Base-by-base conservation (phyloP, 2,888 invertebrate genomes). In the Caenorhabditis afra region DNA sequence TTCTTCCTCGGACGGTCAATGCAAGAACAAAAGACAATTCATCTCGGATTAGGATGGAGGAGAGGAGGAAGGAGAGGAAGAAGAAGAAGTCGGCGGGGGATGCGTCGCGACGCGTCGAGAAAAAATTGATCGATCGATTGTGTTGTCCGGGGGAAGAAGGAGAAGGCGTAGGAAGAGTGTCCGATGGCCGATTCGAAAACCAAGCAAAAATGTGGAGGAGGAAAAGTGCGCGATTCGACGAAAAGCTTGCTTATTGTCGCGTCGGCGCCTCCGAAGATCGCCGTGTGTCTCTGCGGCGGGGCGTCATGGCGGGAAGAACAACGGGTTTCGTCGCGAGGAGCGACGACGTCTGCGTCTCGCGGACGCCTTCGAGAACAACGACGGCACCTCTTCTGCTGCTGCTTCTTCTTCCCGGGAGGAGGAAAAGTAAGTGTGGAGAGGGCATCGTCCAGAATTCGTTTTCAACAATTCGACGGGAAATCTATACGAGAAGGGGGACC, bases 151-250 rank as follows among this genome's bases (percentile, higher is more conserved):
- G 41, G 57, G 62, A 68, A 52, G 53, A 50, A 64, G 62, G 59
- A 52, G 53, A 53, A 55, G 47, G 59, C 55, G 49, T 55, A 29
- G 29, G 29, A 29, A 29, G 52, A 71, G 62, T 66, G 71, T 55
- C 66, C 71, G 71, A 71, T 71, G 71, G 78, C 29, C 71, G 78
- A 71, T 78, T 78, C 70, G 78, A 78, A 78, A 71, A 71, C 70
- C 62, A 71, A 66, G 65, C 64, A 70, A 65, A 65, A 68, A 67
- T 62, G 76, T 58, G 68, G 68, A 61, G 67, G 59, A 55, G 66
- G 71, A 61, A 71, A 61, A 70, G 71, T 70, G 58, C 71, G 66
- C 66, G 67, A 78, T 62, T 66, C 59, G 66, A 70, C 62, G 66
- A 78, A 73, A 73, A 73, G 73, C 73, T 73, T 73, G 73, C 73